Percentiles rank a stretch among this genome's conserved stretches.
These are phyloP conservation scores for Scaptomyza tumidula DNA, from an alignment of 2,888 invertebrate genomes.

Conservation along the genomic window DNA sequence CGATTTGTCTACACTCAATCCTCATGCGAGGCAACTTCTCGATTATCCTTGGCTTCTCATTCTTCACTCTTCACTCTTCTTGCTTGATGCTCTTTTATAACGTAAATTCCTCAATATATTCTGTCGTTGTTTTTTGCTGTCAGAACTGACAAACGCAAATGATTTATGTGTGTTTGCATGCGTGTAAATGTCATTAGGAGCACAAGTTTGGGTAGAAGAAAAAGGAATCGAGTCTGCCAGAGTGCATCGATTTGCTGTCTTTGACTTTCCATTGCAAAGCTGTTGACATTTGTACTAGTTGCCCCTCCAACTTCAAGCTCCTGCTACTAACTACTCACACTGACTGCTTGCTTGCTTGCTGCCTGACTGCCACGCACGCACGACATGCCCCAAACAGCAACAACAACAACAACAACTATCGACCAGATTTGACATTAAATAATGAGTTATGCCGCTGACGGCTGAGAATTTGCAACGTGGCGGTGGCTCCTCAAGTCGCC, in stretches of 20 bases:
- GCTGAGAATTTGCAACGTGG: slow-evolving; percentile 72
- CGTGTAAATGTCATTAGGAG: slow-evolving; percentile 82
- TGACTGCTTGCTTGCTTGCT: slow-evolving; percentile 1
- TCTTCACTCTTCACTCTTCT: not conserved
- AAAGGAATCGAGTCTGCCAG: not conserved
- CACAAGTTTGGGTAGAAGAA: slow-evolving; percentile 4
- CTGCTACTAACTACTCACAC: not conserved
- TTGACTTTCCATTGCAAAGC: slow-evolving; percentile 59
- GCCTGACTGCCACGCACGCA: slow-evolving; percentile 33
- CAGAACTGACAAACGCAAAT: slow-evolving; percentile 82
- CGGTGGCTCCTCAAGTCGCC: slow-evolving; percentile 4
- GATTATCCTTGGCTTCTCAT: slow-evolving; percentile 47
- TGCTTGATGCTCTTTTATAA: slow-evolving; percentile 31
- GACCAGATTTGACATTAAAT: slow-evolving; percentile 78
- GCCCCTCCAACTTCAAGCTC: slow-evolving; percentile 13
- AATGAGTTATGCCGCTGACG: slow-evolving; percentile 77
- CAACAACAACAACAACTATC: slow-evolving; percentile 43
- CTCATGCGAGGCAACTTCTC: slow-evolving; percentile 22
- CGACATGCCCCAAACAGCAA: slow-evolving; percentile 32
- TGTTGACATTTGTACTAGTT: slow-evolving; percentile 63
- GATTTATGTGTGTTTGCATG: slow-evolving; percentile 82
- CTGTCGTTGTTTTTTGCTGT: slow-evolving; percentile 54
- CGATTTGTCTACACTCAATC: slow-evolving; percentile 72
- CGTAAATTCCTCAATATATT: slow-evolving; percentile 45
- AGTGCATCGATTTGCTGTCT: slow-evolving; percentile 61